phyloP scores from a whole-genome alignment of 2,113 vertebrate genomes.

The Trogon surrucura region DNA sequence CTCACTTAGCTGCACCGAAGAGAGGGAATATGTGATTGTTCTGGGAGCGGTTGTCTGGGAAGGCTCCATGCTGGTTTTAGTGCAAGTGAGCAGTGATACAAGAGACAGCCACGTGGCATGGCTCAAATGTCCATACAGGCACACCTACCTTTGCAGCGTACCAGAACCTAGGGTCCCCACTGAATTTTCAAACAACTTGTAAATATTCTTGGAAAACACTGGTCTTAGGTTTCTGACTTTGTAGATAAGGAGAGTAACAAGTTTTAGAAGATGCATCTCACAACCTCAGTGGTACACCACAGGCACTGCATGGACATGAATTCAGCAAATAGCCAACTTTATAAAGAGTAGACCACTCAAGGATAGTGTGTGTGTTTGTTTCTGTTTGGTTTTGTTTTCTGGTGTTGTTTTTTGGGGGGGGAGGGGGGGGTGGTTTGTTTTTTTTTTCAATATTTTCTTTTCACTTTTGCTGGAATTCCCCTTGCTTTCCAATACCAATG shows the following conservation, averaged over 20 bases:
- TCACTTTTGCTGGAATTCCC: neutral
- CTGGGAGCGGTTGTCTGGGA: neutral
- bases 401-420: too few relatives aligned
- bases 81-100: neutral
- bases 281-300: neutral
- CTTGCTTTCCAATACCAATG: neutral
- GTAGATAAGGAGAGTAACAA: neutral
- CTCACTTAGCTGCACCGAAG: neutral
- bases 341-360: neutral
- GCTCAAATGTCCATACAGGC: neutral
- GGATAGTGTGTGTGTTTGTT: neutral
- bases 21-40: neutral
- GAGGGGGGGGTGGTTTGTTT: rapidly evolving
- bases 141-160: neutral
- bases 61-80: neutral
- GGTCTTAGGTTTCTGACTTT: neutral
- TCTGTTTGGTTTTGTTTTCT: too few relatives aligned
- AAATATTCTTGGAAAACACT: neutral
- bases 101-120: rapidly evolving
- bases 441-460: neutral
- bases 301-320: neutral
- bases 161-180: neutral
- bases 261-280: neutral
- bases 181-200: neutral
- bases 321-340: neutral